phyloP scores from a whole-genome alignment of 2,888 invertebrate genomes.

The Morpho deidamia region DNA sequence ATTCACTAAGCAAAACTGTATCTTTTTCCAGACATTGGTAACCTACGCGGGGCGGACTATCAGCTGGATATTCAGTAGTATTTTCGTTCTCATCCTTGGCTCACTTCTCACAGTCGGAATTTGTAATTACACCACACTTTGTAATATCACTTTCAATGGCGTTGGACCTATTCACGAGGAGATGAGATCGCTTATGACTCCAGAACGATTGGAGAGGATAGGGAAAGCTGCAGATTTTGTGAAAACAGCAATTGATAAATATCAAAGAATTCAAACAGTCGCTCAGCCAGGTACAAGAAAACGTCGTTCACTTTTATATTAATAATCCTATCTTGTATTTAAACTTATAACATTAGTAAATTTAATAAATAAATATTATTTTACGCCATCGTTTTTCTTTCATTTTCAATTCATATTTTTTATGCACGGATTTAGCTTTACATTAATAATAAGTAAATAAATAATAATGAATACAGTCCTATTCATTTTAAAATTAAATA shows the following conservation, averaged over 20 bases:
- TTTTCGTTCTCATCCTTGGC: slow-evolving; percentile 72
- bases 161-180: slow-evolving; percentile 78
- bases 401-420: background rate
- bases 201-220: slow-evolving; percentile 79
- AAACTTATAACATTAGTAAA: no score
- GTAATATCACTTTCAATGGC: slow-evolving; percentile 79
- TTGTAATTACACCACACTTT: slow-evolving; percentile 81
- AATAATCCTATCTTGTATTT: background rate
- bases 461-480: no score
- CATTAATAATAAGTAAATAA: no score
- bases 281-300: slow-evolving; percentile 37
- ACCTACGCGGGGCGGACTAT: slow-evolving; percentile 53
- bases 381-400: background rate
- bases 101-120: slow-evolving; percentile 62
- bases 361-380: background rate
- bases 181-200: slow-evolving; percentile 76
- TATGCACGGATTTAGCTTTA: no score
- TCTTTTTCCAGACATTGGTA: slow-evolving; percentile 50
- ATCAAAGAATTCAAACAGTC: slow-evolving; percentile 64
- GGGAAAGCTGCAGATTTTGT: slow-evolving; percentile 79
- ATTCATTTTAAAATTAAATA: no score
- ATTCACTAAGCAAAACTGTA: no score
- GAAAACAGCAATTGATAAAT: slow-evolving; percentile 80
- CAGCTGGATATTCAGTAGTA: slow-evolving; percentile 54
- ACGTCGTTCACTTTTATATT: slow-evolving; percentile 33